phyloP scores from a whole-genome alignment of 2,797 vertebrate genomes.

The Dermochelys coriacea region DNA sequence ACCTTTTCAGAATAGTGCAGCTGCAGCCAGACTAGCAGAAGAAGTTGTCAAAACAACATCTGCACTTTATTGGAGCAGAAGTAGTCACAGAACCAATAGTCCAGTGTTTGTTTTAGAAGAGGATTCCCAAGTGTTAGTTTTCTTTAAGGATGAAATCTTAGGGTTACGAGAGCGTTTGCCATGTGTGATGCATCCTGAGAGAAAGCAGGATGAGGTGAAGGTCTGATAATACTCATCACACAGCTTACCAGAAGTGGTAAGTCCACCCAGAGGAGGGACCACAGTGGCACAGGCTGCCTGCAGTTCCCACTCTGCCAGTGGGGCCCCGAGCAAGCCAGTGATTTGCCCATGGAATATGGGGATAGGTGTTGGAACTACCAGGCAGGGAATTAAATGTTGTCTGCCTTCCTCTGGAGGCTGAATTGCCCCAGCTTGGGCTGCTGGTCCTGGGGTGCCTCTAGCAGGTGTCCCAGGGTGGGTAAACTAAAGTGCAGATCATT shows the following conservation, averaged over 20 bases:
- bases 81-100: neutral
- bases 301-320: no score
- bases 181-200: neutral
- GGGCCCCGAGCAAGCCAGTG: no score
- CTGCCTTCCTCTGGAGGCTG: neutral
- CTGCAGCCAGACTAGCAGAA: neutral
- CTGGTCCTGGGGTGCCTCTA: neutral
- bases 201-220: neutral
- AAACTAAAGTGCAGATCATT: neutral
- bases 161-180: neutral
- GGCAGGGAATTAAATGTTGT: neutral
- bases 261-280: neutral
- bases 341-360: neutral
- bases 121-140: neutral
- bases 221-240: neutral
- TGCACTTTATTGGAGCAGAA: neutral
- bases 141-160: neutral
- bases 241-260: neutral
- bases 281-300: neutral
- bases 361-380: neutral
- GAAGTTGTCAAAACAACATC: neutral
- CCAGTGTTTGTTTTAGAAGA: neutral
- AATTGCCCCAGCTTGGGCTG: neutral
- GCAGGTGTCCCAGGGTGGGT: neutral
- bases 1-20: neutral